A percentile compares a stretch with the other conserved stretches of the same genome.
Conservation (phyloP, 2,888 invertebrate genomes). For the Sesia bembeciformis region DNA sequence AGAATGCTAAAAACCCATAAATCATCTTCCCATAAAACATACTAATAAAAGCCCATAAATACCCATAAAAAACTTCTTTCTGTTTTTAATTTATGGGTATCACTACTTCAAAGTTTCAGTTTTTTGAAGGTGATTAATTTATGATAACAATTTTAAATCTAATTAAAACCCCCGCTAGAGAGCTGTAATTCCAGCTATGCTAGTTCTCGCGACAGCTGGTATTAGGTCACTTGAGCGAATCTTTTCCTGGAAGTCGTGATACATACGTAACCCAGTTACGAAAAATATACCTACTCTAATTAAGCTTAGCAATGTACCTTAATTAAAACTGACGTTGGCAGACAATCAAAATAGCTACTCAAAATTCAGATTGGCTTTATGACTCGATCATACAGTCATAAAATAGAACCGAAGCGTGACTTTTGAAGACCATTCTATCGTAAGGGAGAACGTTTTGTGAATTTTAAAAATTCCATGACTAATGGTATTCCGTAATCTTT, state of each 20-base stretch:
- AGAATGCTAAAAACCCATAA: too few species aligned
- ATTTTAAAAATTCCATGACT: constrained; percentile 29
- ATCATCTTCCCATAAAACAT: too few species aligned
- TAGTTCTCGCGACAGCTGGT: constrained; percentile 4
- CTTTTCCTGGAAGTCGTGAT: constrained; percentile 12
- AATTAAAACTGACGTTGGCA: constrained; percentile 9
- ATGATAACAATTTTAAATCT: too few species aligned
- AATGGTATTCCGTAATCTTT: constrained; percentile 32
- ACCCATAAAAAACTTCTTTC: too few species aligned
- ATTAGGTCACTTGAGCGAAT: constrained; percentile 12
- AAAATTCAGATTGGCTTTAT: constrained; percentile 10
- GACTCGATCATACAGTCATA: constrained; percentile 10
- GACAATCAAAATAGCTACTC: constrained; percentile 13
- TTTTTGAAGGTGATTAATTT: too few species aligned
- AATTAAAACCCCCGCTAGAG: too few species aligned
- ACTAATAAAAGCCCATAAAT: too few species aligned
- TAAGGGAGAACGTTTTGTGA: constrained; percentile 16
- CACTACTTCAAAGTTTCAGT: background rate
- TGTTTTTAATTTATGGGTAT: background rate
- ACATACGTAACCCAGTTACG: background rate
- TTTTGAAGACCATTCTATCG: constrained; percentile 10
- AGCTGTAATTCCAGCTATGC: too few species aligned
- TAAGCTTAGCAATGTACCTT: constrained; percentile 3
- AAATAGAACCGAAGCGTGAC: constrained; percentile 17
- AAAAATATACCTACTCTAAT: background rate